Conservation (phyloP, 2,797 vertebrate genomes). For the Ctenochaetus hawaiiensis region DNA sequence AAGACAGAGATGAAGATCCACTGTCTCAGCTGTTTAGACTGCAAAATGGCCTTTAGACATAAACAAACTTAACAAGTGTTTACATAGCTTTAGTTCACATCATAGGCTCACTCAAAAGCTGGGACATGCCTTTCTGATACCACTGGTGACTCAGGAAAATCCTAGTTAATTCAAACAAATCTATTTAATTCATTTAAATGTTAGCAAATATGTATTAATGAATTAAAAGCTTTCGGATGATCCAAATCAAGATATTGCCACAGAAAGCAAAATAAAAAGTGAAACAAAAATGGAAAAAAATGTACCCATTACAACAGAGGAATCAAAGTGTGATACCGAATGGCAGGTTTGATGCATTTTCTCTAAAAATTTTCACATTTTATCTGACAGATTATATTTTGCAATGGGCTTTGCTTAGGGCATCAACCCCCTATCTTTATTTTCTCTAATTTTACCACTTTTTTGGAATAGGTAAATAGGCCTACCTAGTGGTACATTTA, state of each 20-base stretch:
- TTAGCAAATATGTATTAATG: slow-evolving; percentile 14
- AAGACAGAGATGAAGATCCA: slow-evolving; percentile 6
- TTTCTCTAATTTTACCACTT: too few species aligned
- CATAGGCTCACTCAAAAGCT: background rate
- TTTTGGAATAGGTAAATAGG: too few species aligned
- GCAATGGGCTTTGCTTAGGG: too few species aligned
- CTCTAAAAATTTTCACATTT: too few species aligned
- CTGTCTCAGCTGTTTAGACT: slow-evolving; percentile 14
- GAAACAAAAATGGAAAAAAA: background rate
- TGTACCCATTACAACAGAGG: background rate
- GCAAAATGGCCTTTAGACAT: slow-evolving; percentile 36
- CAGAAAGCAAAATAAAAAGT: background rate
- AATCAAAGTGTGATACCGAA: background rate
- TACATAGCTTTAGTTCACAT: slow-evolving; percentile 26
- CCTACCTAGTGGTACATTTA: too few species aligned
- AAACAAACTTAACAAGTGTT: slow-evolving; percentile 43
- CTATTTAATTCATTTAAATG: background rate
- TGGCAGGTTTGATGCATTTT: too few species aligned
- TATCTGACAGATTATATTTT: too few species aligned
- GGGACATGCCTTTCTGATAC: background rate
- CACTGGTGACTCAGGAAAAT: slow-evolving; percentile 12
- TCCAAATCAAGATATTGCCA: background rate
- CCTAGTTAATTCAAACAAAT: slow-evolving; percentile 31
- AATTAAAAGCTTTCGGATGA: background rate
- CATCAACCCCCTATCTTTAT: too few species aligned